A percentile compares a stretch with the other conserved stretches of the same genome.
Conservation (phyloP, 1,140 invertebrate genomes). For the Planococcus citri region DNA sequence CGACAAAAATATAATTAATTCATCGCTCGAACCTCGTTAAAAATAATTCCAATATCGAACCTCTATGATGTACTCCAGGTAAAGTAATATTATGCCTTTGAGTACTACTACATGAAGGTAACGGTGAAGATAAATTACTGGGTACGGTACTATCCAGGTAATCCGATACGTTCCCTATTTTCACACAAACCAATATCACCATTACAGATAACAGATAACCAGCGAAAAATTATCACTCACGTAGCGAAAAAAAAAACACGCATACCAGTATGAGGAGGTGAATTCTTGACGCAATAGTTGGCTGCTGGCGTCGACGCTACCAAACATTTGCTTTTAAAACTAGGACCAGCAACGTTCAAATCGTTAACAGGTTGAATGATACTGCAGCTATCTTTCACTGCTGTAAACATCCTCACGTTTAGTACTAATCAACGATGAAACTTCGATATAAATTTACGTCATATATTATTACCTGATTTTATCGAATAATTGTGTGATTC, state of each 20-base stretch:
- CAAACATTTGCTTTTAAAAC: not conserved
- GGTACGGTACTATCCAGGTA: not conserved
- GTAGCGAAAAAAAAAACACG: not conserved
- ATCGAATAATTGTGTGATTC: not conserved
- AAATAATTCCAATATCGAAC: not conserved
- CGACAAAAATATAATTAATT: not conserved
- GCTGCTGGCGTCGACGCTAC: not conserved
- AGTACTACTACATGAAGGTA: not conserved
- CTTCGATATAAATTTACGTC: too few species aligned
- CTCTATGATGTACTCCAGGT: constrained; percentile 2
- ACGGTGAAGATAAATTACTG: not conserved
- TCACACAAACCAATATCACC: too few species aligned
- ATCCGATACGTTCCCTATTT: not conserved
- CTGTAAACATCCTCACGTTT: not conserved
- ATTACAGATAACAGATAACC: too few species aligned
- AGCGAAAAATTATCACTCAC: too few species aligned
- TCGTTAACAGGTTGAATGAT: not conserved
- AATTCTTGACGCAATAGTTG: not conserved
- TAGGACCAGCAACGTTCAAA: not conserved
- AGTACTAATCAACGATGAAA: not conserved
- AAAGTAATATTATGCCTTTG: constrained; percentile 16
- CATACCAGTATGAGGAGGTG: not conserved
- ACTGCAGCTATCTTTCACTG: not conserved
- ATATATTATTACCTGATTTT: not conserved
- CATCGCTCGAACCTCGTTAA: not conserved